Base-by-base conservation (phyloP, 1,140 invertebrate genomes). In the Hormaphis cornu region DNA sequence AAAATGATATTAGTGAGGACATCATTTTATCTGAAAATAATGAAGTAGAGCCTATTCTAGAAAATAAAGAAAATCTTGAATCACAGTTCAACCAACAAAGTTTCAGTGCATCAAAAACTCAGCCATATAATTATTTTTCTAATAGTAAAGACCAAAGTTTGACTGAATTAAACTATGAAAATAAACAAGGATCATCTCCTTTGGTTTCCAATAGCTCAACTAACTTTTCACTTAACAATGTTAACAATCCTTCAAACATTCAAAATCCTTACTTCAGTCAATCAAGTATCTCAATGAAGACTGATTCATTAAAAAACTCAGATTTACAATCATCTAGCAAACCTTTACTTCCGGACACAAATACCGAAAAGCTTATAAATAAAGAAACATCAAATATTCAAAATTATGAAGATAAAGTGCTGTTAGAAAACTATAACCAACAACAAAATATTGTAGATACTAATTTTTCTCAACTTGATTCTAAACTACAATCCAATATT, bases 1-100 rank as follows among this genome's bases (percentile, higher is more conserved):
- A 63, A 30, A 28, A 48, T 33, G 26, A 63, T 40, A 35, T 40
- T n/a, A 66, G 48, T 35, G 44, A 66, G 35, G 61, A 66, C 18
- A 50, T 66, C 50, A 26, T 44, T 35, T 48, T 48, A 66, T 30
- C 30, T 33, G 28, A 33, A 3, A 35, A 48, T 50, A 22, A 48
- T 35, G 28, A 66, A 33, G 30, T 16, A 50, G 28, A 50, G 20
- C 40, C 33, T n/a, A 40, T 2, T 2, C 24, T 37, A 58, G 54
- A 46, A 48, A 66, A 30, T 66, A 24, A 66, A 48, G 42, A 66
- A 50, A 66, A 66, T 50, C 18, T 30, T 10, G 28, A 66, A 66
- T 48, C 12, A 30, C 44, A 22, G 0, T 33, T 14, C 20, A 20
- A 30, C 48, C 9, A 46, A 28, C 12, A 48, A 46, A 33, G 5